Percentiles rank a stretch among this genome's conserved stretches.
These are phyloP conservation scores for Percopsis omiscomaycus DNA, from an alignment of 2,797 vertebrate genomes.

Conservation along the genomic window DNA sequence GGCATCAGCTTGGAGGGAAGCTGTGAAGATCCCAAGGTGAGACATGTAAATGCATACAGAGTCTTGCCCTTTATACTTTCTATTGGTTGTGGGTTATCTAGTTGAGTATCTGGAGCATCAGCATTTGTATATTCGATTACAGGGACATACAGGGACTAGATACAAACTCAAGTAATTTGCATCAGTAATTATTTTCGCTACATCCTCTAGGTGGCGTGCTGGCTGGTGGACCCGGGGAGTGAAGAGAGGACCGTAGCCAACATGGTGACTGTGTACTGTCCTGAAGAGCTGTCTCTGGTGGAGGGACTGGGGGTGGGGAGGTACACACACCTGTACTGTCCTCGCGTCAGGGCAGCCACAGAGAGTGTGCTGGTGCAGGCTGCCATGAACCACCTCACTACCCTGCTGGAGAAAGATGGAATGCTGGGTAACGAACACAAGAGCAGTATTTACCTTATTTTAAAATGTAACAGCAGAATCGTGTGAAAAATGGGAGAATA, in stretches of 20 bases:
- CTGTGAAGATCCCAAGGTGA: slow-evolving; percentile 94
- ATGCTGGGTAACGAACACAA: slow-evolving; percentile 77
- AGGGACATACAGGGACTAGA: not conserved
- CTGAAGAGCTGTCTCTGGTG: slow-evolving; percentile 84
- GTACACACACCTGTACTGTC: slow-evolving; percentile 70
- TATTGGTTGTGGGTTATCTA: no score
- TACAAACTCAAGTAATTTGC: not conserved
- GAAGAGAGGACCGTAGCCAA: slow-evolving; percentile 89
- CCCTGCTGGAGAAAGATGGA: slow-evolving; percentile 82
- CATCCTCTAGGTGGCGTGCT: slow-evolving; percentile 86
- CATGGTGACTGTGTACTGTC: slow-evolving; percentile 88
- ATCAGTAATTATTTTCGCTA: slow-evolving; percentile 5
- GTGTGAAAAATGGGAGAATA: not conserved
- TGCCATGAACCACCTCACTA: slow-evolving; percentile 81
- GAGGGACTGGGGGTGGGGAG: slow-evolving; percentile 82
- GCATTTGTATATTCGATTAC: no score
- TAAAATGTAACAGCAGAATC: not conserved
- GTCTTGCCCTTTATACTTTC: no score
- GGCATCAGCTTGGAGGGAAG: slow-evolving; percentile 83
- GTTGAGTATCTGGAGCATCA: no score
- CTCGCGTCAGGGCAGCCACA: slow-evolving; percentile 85
- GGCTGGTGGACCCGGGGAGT: slow-evolving; percentile 89
- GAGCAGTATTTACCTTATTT: not conserved
- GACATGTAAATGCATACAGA: not conserved
- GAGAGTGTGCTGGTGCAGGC: slow-evolving; percentile 83